phyloP scores from a whole-genome alignment of 2,888 invertebrate genomes.

The Pterobdella sp. region DNA sequence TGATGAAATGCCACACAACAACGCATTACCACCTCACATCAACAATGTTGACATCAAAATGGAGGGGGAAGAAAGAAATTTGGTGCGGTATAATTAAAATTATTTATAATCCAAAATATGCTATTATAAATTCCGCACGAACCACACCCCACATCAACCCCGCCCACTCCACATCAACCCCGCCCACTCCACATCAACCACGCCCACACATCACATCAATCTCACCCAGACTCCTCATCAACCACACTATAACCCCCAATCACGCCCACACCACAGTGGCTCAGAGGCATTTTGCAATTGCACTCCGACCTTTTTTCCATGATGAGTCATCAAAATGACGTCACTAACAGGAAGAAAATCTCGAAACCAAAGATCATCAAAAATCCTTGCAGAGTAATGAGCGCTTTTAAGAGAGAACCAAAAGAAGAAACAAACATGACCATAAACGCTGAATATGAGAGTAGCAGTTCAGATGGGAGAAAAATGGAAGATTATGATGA shows the following conservation, averaged over 20 bases:
- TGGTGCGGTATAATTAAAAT: no score
- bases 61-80: no score
- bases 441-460: not conserved
- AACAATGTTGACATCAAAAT: no score
- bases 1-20: no score
- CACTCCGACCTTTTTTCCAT: constrained; percentile 17
- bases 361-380: constrained; percentile 1
- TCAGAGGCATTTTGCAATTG: constrained; percentile 10
- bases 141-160: not conserved
- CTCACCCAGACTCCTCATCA: not conserved
- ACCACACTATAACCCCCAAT: not conserved
- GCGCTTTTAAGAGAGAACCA: not conserved
- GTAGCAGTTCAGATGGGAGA: not conserved
- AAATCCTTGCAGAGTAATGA: not conserved
- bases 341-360: not conserved
- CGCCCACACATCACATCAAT: not conserved
- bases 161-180: not conserved
- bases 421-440: not conserved
- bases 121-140: no score
- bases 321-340: not conserved
- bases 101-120: no score
- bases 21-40: no score
- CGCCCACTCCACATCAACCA: not conserved
- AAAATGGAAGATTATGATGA: not conserved
- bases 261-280: constrained; percentile 16